phyloP scores from a whole-genome alignment of 2,797 vertebrate genomes.

The Cetoscarus ocellatus region DNA sequence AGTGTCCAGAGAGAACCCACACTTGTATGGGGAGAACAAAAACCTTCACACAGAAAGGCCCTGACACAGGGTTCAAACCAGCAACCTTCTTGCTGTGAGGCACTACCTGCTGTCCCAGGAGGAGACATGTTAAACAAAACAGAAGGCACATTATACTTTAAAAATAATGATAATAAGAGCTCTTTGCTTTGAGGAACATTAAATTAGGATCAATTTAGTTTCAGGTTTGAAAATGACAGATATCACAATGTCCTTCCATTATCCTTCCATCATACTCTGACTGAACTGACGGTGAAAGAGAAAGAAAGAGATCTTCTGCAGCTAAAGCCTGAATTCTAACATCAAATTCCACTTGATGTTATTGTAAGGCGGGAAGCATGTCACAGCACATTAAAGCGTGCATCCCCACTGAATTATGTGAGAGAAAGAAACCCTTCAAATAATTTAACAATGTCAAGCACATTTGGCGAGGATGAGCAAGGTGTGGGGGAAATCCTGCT shows the following conservation, averaged over 20 bases:
- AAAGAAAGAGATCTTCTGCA: slow-evolving; percentile 5
- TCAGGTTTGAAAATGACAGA: background rate
- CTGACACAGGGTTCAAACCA: too few relatives aligned
- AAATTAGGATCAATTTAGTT: background rate
- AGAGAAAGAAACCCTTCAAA: slow-evolving; percentile 20
- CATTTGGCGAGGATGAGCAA: slow-evolving; percentile 11
- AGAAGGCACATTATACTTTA: too few relatives aligned
- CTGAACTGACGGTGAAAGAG: slow-evolving; percentile 12
- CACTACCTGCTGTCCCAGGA: too few relatives aligned
- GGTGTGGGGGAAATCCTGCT: slow-evolving; percentile 1
- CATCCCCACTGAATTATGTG: slow-evolving; percentile 14
- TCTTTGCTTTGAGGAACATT: background rate
- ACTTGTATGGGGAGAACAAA: too few relatives aligned
- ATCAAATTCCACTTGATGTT: slow-evolving; percentile 11
- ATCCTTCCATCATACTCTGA: background rate
- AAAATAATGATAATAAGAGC: too few relatives aligned
- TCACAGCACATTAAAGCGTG: slow-evolving; percentile 31
- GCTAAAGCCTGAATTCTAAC: slow-evolving; percentile 11
- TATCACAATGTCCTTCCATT: background rate
- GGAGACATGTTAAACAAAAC: too few relatives aligned
- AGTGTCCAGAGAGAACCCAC: too few relatives aligned
- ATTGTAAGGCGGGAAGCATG: slow-evolving; percentile 25
- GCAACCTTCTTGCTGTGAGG: too few relatives aligned
- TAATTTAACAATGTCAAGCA: slow-evolving; percentile 21
- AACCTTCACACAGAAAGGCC: too few relatives aligned